These are phyloP conservation scores for Scylla paramamosain DNA, from an alignment of 1,140 invertebrate species.

Conservation along the genomic window DNA sequence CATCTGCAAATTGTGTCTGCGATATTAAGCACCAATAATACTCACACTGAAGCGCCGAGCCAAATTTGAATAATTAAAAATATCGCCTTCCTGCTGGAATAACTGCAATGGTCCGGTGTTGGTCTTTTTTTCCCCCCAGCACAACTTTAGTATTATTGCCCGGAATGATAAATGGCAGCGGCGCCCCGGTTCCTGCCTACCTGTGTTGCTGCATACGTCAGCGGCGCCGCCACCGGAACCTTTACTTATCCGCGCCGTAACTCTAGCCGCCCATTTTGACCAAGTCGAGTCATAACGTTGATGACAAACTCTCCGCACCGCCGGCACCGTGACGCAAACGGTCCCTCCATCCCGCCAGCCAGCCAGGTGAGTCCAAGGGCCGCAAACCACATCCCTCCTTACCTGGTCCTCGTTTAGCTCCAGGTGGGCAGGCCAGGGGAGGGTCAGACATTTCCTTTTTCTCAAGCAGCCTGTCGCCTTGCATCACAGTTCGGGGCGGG, in stretches of 20 bases:
- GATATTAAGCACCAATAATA: background rate
- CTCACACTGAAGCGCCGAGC: background rate
- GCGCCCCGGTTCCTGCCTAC: background rate
- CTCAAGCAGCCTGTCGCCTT: too few species aligned
- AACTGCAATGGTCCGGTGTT: background rate
- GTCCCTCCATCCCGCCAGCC: background rate
- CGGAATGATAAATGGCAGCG: background rate
- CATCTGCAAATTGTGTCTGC: background rate
- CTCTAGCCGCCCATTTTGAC: background rate
- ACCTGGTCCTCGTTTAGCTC: background rate
- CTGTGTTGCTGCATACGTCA: background rate
- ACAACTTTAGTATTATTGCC: background rate
- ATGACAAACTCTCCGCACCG: background rate
- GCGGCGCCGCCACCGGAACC: background rate
- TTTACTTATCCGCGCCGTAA: slow-evolving; percentile 4
- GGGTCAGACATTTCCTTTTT: background rate
- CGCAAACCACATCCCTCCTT: background rate
- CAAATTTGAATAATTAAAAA: slow-evolving; percentile 9
- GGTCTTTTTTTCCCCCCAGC: background rate
- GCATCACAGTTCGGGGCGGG: background rate
- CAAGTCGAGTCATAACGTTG: background rate
- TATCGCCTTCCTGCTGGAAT: background rate
- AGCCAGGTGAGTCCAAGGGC: background rate
- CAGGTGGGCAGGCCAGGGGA: background rate
- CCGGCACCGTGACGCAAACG: background rate